These are phyloP conservation scores for Ennomos quercinarius DNA, from an alignment of 2,888 invertebrate genomes.

Conservation along the genomic window DNA sequence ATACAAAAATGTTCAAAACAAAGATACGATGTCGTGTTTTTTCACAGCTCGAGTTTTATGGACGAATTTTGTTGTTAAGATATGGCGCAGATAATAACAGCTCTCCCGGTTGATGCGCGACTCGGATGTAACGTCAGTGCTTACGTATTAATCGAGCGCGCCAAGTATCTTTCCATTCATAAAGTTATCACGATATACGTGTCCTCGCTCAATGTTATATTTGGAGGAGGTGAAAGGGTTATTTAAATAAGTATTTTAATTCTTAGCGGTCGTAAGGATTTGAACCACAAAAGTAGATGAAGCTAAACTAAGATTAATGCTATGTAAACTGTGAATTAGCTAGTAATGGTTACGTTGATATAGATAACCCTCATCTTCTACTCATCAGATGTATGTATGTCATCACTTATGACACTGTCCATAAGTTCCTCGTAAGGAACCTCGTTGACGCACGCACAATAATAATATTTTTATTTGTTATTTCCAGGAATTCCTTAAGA, in stretches of 20 bases:
- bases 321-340: too few species aligned
- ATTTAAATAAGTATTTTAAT: background rate
- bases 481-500: constrained; percentile 91
- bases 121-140: constrained; percentile 21
- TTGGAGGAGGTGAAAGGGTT: constrained; percentile 1
- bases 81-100: constrained; percentile 8
- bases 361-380: too few species aligned
- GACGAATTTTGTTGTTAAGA: constrained; percentile 5
- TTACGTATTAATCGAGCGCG: constrained; percentile 23
- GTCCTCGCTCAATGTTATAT: background rate
- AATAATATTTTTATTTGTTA: constrained; percentile 9
- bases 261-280: too few species aligned
- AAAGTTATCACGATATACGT: constrained; percentile 20
- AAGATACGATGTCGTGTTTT: too few species aligned
- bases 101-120: constrained; percentile 13
- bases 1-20: too few species aligned
- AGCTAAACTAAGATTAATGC: too few species aligned
- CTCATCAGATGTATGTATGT: too few species aligned
- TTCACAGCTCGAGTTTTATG: background rate
- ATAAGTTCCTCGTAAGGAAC: too few species aligned
- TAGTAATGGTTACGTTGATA: background rate
- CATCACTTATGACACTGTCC: too few species aligned
- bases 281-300: too few species aligned
- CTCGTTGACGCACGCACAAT: background rate
- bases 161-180: constrained; percentile 38